phyloP scores from a whole-genome alignment of 2,113 vertebrate genomes.

The Cyprinodon variegatus region DNA sequence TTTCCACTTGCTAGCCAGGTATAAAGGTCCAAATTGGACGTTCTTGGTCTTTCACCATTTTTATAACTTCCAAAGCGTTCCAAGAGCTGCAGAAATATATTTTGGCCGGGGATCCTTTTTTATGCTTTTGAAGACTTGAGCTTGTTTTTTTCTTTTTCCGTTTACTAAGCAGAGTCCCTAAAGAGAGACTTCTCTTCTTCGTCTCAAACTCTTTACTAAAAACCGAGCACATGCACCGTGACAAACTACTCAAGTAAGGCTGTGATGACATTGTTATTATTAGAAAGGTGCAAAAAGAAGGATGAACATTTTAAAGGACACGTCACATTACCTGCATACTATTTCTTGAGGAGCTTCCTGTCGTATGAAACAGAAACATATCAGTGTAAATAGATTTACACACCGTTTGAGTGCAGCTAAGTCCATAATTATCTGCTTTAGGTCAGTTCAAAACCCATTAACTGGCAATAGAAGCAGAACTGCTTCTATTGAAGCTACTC shows the following conservation, averaged over 20 bases:
- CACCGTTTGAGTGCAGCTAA: constrained; percentile 2
- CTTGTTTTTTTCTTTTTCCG: neutral
- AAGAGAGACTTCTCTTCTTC: neutral
- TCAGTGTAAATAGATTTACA: constrained; percentile 10
- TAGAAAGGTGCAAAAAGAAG: constrained; percentile 36
- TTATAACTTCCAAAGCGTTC: too few species aligned
- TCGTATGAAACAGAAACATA: constrained; percentile 10
- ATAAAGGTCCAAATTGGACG: neutral
- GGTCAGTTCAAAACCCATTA: constrained; percentile 50
- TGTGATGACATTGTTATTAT: constrained; percentile 30
- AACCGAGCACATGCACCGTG: neutral
- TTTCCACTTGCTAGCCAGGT: neutral
- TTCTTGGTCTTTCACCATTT: too few species aligned
- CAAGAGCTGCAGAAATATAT: too few species aligned
- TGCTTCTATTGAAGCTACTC: constrained; percentile 48
- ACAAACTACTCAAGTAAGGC: constrained; percentile 15
- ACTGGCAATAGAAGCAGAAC: constrained; percentile 49
- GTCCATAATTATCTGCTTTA: constrained; percentile 24
- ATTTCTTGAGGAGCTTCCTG: constrained; percentile 20
- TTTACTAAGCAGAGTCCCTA: neutral
- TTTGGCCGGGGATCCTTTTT: neutral
- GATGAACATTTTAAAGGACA: constrained; percentile 24
- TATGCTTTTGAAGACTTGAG: neutral
- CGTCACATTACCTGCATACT: neutral
- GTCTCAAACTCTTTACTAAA: neutral